Percentiles rank a stretch among this genome's conserved stretches.
Evolutionary conservation across 1,140 invertebrate genomes (phyloP).

Genomic region (Phocides pigmalion): DNA sequence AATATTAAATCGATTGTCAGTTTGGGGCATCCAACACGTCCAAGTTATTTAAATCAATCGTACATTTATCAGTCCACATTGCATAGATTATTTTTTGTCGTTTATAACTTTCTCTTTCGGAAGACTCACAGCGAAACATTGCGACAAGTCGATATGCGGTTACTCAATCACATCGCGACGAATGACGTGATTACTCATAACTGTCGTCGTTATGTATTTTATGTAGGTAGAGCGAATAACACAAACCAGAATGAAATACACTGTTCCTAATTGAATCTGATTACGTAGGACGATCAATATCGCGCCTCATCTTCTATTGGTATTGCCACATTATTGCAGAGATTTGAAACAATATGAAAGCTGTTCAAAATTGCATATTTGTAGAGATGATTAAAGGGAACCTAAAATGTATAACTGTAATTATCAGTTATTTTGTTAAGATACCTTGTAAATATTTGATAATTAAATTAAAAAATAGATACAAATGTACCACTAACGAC

Average conservation of each 20-base stretch:
- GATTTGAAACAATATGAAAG: no score
- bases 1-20: no score
- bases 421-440: no score
- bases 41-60: background rate
- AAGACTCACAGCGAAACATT: background rate
- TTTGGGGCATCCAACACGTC: no score
- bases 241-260: background rate
- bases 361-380: no score
- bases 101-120: conserved; percentile 8
- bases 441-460: no score
- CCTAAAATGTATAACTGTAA: no score
- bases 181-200: conserved; percentile 31
- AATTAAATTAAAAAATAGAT: no score
- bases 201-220: background rate
- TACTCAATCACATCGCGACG: conserved; percentile 40
- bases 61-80: background rate
- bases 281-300: background rate
- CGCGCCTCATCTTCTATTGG: no score
- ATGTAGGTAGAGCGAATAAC: background rate
- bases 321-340: no score
- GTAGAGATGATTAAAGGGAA: no score
- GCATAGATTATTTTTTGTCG: background rate
- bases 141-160: conserved; percentile 40
- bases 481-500: no score
- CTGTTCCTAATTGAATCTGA: background rate